Evolutionary conservation across 2,797 vertebrate species (phyloP).

Genomic region (Ceryle rudis): DNA sequence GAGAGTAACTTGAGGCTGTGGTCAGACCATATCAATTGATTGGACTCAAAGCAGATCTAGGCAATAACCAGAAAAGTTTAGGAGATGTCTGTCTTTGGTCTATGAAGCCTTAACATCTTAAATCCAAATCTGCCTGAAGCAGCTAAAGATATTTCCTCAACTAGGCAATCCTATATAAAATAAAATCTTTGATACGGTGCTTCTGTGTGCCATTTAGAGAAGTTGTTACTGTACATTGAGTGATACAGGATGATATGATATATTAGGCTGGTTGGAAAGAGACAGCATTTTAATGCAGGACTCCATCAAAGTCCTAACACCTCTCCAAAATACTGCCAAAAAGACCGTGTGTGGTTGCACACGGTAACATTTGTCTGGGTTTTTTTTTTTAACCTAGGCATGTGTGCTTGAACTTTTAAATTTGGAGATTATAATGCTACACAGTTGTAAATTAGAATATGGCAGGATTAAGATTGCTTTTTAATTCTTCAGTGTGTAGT

Average conservation of each 20-base stretch:
- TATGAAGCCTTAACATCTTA: background rate
- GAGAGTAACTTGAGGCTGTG: background rate
- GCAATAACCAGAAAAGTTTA: background rate
- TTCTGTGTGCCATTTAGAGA: background rate
- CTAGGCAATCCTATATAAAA: background rate
- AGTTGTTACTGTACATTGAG: accelerated
- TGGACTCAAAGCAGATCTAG: background rate
- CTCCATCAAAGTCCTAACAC: background rate
- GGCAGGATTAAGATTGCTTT: background rate
- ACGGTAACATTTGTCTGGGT: background rate
- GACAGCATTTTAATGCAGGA: background rate
- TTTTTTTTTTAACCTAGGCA: background rate
- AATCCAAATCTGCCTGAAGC: background rate
- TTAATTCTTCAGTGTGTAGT: background rate
- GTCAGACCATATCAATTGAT: background rate
- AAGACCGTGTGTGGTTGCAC: background rate
- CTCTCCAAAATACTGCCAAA: background rate
- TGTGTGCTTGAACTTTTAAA: background rate
- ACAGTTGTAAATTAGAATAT: background rate
- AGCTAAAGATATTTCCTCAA: background rate
- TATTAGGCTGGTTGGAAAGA: background rate
- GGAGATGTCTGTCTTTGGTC: background rate
- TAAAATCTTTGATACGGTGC: too few relatives aligned
- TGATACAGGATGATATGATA: background rate
- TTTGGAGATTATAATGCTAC: background rate